A percentile compares a stretch with the other conserved stretches of the same genome.
Evolutionary conservation across 2,888 invertebrate genomes (phyloP).

Genomic region (Plagodis pulveraria): DNA sequence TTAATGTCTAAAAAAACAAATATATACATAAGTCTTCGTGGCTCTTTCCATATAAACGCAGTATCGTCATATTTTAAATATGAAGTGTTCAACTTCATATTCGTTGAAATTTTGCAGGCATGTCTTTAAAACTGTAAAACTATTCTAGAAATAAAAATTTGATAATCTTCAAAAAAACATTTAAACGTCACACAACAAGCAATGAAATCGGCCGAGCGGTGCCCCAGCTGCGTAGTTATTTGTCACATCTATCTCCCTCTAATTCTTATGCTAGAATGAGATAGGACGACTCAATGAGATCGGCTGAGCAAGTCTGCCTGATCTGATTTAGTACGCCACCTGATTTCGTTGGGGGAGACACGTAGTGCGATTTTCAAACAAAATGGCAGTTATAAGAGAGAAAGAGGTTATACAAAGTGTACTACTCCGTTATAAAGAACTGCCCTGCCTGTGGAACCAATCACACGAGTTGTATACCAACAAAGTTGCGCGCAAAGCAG

Average conservation of each 20-base stretch:
- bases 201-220: background rate
- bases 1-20: too few relatives aligned
- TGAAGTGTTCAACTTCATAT: too few relatives aligned
- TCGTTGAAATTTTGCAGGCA: too few relatives aligned
- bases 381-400: constrained; percentile 16
- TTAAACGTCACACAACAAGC: background rate
- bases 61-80: too few relatives aligned
- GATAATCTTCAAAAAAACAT: too few relatives aligned
- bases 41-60: too few relatives aligned
- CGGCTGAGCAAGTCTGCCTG: constrained; percentile 8
- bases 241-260: constrained; percentile 4
- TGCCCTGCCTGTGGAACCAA: constrained; percentile 40
- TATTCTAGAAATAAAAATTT: too few relatives aligned
- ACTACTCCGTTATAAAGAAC: constrained; percentile 17
- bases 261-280: constrained; percentile 3
- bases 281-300: constrained; percentile 3
- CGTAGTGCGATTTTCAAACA: constrained; percentile 1
- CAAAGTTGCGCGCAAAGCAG: constrained; percentile 18
- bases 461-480: constrained; percentile 33
- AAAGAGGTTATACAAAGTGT: constrained; percentile 15
- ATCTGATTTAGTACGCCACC: constrained; percentile 7
- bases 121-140: too few relatives aligned
- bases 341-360: constrained; percentile 1
- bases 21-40: too few relatives aligned
- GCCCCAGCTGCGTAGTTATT: background rate